These are phyloP conservation scores for Microcaecilia unicolor DNA, from an alignment of 2,797 vertebrate genomes.

Conservation along the genomic window DNA sequence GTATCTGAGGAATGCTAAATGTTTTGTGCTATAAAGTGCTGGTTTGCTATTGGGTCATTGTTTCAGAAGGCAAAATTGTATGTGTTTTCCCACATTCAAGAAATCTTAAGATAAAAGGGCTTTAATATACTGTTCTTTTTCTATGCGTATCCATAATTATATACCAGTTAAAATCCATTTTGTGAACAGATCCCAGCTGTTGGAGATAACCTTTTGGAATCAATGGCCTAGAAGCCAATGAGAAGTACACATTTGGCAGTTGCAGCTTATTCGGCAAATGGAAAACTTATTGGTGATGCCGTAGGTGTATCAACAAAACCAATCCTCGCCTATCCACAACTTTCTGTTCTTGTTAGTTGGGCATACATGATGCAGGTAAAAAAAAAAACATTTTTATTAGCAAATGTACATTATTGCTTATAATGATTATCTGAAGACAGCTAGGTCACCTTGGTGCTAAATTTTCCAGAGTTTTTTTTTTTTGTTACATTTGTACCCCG, in stretches of 20 bases:
- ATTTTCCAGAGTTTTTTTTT: too few relatives aligned
- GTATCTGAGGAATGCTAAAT: too few relatives aligned
- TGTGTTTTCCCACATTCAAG: too few relatives aligned
- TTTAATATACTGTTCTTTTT: neutral
- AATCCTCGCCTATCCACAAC: constrained; percentile 71
- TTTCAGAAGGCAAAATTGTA: too few relatives aligned
- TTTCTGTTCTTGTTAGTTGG: constrained; percentile 67
- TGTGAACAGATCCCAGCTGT: constrained; percentile 67
- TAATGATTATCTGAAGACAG: too few relatives aligned
- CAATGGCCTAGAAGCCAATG: constrained; percentile 72
- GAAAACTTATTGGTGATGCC: constrained; percentile 67
- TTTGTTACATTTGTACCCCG: too few relatives aligned
- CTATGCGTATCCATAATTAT: neutral
- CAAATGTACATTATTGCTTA: too few relatives aligned
- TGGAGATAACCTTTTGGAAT: constrained; percentile 62
- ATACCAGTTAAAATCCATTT: constrained; percentile 5
- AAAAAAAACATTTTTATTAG: neutral
- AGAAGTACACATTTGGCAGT: constrained; percentile 87
- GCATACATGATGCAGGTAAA: constrained; percentile 74
- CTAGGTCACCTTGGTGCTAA: too few relatives aligned
- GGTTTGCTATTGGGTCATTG: too few relatives aligned
- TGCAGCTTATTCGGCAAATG: constrained; percentile 74
- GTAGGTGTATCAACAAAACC: constrained; percentile 74
- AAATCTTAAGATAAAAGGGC: too few relatives aligned
- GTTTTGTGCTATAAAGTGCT: too few relatives aligned